A percentile compares a stretch with the other conserved stretches of the same genome.
These are phyloP conservation scores for Porites australiensis DNA, from an alignment of 64 coral and sea anemone species.

Conservation along the genomic window DNA sequence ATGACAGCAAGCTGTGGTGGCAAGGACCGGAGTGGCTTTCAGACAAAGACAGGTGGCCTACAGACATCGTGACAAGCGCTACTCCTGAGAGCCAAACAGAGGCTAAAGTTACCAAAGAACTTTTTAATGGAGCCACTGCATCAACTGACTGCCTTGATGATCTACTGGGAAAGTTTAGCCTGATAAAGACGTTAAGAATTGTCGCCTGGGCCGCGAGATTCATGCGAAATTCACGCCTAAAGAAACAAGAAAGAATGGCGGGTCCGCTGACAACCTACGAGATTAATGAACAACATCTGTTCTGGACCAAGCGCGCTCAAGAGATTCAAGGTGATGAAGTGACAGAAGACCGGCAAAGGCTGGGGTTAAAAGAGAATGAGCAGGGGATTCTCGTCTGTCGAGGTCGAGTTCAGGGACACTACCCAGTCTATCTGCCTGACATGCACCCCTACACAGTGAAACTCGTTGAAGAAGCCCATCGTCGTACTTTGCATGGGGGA, in stretches of 20 bases:
- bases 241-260: too few relatives aligned
- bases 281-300: too few relatives aligned
- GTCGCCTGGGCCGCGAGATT: background rate
- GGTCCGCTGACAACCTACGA: too few relatives aligned
- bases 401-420: conserved; percentile 28
- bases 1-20: background rate
- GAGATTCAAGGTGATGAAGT: background rate
- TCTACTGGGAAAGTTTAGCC: background rate
- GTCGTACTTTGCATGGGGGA: conserved; percentile 46
- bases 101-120: conserved; percentile 12
- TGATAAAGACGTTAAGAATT: background rate
- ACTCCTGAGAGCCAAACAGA: background rate
- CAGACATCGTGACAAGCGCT: background rate
- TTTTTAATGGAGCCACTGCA: conserved; percentile 23
- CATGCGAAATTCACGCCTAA: background rate
- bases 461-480: conserved; percentile 53
- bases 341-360: conserved; percentile 21
- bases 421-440: conserved; percentile 40
- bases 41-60: background rate
- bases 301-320: too few relatives aligned
- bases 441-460: conserved; percentile 21
- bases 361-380: conserved; percentile 42
- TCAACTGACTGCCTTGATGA: conserved; percentile 1
- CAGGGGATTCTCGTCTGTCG: conserved; percentile 27
- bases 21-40: conserved; percentile 23